Conservation (phyloP, 2,113 vertebrate genomes). For the Xyliphius kryptos region DNA sequence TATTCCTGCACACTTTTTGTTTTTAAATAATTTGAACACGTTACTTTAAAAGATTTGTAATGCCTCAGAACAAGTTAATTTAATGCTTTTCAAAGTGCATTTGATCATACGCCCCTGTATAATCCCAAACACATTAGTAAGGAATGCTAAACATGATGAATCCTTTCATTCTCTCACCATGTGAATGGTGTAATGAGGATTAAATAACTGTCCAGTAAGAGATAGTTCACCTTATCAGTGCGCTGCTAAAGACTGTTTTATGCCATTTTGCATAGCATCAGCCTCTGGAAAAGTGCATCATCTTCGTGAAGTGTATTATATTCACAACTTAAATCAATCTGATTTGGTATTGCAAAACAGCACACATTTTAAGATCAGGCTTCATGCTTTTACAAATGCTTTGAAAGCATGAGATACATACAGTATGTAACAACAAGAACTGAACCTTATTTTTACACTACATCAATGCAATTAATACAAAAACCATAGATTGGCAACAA, state of each 20-base stretch:
- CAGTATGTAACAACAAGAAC: slow-evolving; percentile 51
- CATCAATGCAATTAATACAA: slow-evolving; percentile 53
- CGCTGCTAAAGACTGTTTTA: slow-evolving; percentile 19
- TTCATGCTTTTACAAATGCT: slow-evolving; percentile 61
- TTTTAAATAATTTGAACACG: slow-evolving; percentile 25
- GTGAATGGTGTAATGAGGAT: slow-evolving; percentile 9
- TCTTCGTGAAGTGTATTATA: slow-evolving; percentile 37
- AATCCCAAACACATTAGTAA: slow-evolving; percentile 35
- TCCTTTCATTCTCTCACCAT: slow-evolving; percentile 12
- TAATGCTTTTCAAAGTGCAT: slow-evolving; percentile 56
- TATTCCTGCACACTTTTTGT: slow-evolving; percentile 12
- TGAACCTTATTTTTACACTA: slow-evolving; percentile 48
- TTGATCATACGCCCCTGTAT: slow-evolving; percentile 52
- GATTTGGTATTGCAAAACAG: slow-evolving; percentile 48
- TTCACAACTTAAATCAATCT: slow-evolving; percentile 42
- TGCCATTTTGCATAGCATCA: slow-evolving; percentile 42
- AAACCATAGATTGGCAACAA: slow-evolving; percentile 51
- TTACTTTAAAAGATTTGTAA: slow-evolving; percentile 29
- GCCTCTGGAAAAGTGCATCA: slow-evolving; percentile 53
- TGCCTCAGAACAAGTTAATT: slow-evolving; percentile 31
- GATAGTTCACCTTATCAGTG: slow-evolving; percentile 33
- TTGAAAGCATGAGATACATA: slow-evolving; percentile 57
- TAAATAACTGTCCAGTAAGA: slow-evolving; percentile 31
- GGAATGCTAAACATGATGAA: slow-evolving; percentile 24
- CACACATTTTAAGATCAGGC: slow-evolving; percentile 48